A percentile compares a stretch with the other conserved stretches of the same genome.
These are phyloP conservation scores for Sarcophaga caerulescens DNA, from an alignment of 2,888 invertebrate genomes.

Conservation along the genomic window DNA sequence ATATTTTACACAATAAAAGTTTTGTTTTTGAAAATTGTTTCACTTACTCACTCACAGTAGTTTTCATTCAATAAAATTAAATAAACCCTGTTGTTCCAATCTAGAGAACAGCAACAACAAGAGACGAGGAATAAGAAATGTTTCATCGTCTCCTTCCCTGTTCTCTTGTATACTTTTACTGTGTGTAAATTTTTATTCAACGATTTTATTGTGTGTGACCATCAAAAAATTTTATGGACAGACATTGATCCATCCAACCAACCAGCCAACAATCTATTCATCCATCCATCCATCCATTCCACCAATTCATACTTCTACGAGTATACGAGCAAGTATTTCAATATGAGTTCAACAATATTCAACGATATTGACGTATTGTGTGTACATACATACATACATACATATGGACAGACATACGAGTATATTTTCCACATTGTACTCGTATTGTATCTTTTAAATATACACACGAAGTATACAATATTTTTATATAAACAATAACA, in stretches of 20 bases:
- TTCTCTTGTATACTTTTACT: not conserved
- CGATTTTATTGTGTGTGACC: conserved; percentile 52
- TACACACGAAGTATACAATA: not conserved
- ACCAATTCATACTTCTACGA: not conserved
- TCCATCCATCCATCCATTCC: not conserved
- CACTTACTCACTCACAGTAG: conserved; percentile 31
- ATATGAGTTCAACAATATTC: not conserved
- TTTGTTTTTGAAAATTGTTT: conserved; percentile 5
- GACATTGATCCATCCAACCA: not conserved
- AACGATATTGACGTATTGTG: not conserved
- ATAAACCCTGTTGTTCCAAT: no score
- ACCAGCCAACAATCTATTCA: not conserved
- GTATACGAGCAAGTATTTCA: not conserved
- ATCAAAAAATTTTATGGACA: conserved; percentile 42
- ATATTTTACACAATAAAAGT: no score
- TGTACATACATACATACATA: not conserved
- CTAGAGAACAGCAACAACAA: no score
- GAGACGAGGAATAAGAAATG: not conserved
- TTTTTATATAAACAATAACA: not conserved
- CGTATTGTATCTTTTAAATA: not conserved
- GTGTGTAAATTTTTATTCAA: conserved; percentile 28
- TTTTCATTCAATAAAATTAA: no score
- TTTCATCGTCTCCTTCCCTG: not conserved
- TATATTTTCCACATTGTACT: not conserved
- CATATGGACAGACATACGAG: no score